Conservation (phyloP, 2,113 vertebrate species). For the Salminus brasiliensis region DNA sequence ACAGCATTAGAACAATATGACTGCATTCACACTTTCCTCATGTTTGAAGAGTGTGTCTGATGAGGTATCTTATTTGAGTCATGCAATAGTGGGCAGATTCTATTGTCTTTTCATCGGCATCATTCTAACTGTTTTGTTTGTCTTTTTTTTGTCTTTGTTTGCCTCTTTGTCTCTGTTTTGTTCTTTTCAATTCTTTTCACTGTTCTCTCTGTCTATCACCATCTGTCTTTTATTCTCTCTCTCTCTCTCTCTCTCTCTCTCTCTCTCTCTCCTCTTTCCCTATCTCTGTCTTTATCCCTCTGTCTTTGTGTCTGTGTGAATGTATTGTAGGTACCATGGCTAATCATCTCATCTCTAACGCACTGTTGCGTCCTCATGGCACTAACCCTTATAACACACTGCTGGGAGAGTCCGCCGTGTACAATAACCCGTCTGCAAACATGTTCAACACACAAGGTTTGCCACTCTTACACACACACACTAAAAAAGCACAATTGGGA, state of each 20-base stretch:
- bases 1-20: neutral
- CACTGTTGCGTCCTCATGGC: slow-evolving; percentile 99
- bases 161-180: slow-evolving; percentile 24
- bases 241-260: slow-evolving; percentile 38
- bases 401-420: slow-evolving; percentile 98
- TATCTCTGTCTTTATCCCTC: slow-evolving; percentile 53
- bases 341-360: slow-evolving; percentile 99
- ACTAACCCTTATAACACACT: slow-evolving; percentile 99
- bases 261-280: slow-evolving; percentile 44
- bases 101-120: slow-evolving; percentile 29
- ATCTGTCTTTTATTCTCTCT: neutral
- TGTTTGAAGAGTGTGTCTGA: neutral
- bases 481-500: slow-evolving; percentile 5
- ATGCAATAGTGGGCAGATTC: slow-evolving; percentile 10
- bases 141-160: too few species aligned
- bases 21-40: neutral
- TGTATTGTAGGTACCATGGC: slow-evolving; percentile 92
- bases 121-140: slow-evolving; percentile 43
- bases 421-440: slow-evolving; percentile 99
- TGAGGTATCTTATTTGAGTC: neutral
- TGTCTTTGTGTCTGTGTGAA: slow-evolving; percentile 44
- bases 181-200: slow-evolving; percentile 13
- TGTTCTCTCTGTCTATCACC: slow-evolving; percentile 4
- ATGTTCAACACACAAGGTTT: slow-evolving; percentile 99
- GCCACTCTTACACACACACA: slow-evolving; percentile 63